Conservation (phyloP, 2,113 vertebrate species). For the Mellivora capensis region DNA sequence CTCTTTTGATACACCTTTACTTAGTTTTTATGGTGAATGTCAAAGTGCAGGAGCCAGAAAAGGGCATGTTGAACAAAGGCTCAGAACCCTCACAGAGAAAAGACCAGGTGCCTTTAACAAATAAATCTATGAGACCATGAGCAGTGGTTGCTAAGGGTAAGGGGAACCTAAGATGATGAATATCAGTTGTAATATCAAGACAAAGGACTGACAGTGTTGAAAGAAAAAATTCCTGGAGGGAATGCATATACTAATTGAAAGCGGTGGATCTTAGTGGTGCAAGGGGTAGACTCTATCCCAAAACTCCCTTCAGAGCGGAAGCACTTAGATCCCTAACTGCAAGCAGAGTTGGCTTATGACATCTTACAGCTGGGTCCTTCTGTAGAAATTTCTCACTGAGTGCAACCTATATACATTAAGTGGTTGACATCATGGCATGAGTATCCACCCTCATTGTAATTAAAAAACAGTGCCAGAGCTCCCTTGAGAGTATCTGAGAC, state of each 20-base stretch:
- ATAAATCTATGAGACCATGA: not conserved
- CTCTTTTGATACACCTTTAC: not conserved
- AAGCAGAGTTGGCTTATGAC: not conserved
- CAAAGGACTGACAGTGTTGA: not conserved
- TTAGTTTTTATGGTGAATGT: not conserved
- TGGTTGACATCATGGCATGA: not conserved
- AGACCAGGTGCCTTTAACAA: not conserved
- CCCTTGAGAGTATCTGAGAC: not conserved
- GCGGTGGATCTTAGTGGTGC: not conserved
- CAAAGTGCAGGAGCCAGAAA: not conserved
- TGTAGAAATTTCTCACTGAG: not conserved
- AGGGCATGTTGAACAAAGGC: not conserved
- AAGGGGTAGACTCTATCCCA: not conserved
- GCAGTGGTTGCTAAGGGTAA: not conserved
- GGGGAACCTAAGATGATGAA: not conserved
- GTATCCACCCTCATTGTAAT: not conserved
- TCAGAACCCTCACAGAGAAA: not conserved
- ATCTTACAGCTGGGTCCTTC: not conserved
- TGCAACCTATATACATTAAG: not conserved
- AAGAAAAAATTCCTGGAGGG: not conserved
- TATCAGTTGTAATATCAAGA: not conserved
- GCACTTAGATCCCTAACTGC: not conserved
- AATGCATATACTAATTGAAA: not conserved
- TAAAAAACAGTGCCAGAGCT: not conserved
- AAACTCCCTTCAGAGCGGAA: not conserved